Evolutionary conservation across 2,113 vertebrate genomes (phyloP).

Genomic region (Spheniscus mendiculus): DNA sequence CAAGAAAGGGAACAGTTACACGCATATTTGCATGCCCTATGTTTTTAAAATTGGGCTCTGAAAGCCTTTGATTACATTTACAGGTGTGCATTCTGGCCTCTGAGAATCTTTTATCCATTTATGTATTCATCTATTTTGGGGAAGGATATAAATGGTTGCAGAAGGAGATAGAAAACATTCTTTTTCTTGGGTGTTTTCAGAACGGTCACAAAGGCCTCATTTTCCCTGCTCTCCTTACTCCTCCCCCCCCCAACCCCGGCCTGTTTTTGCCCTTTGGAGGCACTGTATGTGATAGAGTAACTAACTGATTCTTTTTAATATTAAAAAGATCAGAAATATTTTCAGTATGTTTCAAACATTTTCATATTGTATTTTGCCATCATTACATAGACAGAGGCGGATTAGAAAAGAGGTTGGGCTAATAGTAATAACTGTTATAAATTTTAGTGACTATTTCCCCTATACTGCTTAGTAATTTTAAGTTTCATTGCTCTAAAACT

Average conservation of each 20-base stretch:
- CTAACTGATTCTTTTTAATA: neutral
- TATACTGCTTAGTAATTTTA: neutral
- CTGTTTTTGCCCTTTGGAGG: neutral
- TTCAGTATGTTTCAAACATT: neutral
- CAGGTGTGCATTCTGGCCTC: neutral
- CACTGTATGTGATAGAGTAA: neutral
- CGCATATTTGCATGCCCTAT: neutral
- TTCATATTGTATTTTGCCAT: neutral
- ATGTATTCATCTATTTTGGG: neutral
- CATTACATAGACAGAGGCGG: neutral
- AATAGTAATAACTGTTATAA: neutral
- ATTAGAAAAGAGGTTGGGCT: neutral
- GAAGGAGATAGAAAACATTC: neutral
- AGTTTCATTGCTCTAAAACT: neutral
- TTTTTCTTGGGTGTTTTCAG: neutral
- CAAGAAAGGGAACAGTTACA: neutral
- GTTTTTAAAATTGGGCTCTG: neutral
- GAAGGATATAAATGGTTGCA: neutral
- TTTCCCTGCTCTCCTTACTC: neutral
- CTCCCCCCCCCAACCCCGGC: accelerated
- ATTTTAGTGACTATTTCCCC: neutral
- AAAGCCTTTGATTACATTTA: neutral
- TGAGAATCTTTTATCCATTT: neutral
- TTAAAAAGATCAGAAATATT: neutral
- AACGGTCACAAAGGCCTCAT: neutral